Evolutionary conservation across 2,113 vertebrate genomes (phyloP).

Genomic region (Tupaia tana): DNA sequence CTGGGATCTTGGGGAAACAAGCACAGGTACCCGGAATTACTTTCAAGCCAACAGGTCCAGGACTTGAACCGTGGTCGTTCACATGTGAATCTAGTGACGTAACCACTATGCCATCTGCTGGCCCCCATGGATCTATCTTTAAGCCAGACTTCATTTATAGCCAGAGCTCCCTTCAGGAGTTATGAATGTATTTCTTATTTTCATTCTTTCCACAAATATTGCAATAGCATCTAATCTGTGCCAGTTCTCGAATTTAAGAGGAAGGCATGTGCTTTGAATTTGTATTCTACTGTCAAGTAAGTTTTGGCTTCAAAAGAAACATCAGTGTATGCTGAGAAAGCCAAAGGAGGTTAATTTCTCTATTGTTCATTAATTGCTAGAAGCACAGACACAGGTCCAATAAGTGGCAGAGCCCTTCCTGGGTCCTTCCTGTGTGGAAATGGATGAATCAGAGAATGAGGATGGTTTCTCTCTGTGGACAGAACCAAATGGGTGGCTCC

Average conservation of each 20-base stretch:
- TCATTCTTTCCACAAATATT: neutral
- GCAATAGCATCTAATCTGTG: neutral
- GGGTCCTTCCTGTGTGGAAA: neutral
- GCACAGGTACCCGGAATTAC: no score
- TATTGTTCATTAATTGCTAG: neutral
- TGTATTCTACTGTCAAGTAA: neutral
- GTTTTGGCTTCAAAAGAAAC: neutral
- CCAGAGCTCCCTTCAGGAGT: neutral
- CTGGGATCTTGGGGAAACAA: no score
- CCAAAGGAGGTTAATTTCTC: neutral
- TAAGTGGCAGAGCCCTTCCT: neutral
- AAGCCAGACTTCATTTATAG: neutral
- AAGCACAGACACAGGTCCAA: neutral
- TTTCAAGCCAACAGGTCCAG: no score
- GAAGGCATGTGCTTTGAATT: neutral
- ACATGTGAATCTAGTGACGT: no score
- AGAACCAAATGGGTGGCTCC: fast-evolving
- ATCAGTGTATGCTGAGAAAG: neutral
- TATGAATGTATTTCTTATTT: neutral
- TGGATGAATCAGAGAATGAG: fast-evolving
- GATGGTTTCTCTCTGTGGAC: no score
- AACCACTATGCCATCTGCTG: no score
- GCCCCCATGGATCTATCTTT: neutral
- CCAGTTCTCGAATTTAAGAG: neutral
- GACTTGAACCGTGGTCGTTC: no score